Evolutionary conservation across 2,797 vertebrate genomes (phyloP).

Genomic region (Cyprinodon diabolis): DNA sequence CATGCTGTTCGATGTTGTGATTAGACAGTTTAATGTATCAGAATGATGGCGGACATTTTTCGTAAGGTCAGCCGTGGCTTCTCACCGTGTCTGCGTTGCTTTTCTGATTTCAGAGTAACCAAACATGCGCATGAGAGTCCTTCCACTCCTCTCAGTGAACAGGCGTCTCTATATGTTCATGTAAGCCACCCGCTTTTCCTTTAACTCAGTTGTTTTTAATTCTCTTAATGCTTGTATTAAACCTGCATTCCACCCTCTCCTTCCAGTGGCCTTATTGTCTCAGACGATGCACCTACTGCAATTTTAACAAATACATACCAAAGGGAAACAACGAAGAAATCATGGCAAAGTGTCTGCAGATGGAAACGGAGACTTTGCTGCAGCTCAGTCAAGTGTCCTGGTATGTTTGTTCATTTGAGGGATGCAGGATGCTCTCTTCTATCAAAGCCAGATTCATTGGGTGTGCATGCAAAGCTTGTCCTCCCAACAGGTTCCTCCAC

Average conservation of each 20-base stretch:
- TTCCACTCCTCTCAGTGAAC: constrained; percentile 18
- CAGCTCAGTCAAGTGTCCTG: constrained; percentile 83
- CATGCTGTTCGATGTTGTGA: neutral
- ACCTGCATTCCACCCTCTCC: neutral
- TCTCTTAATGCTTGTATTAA: neutral
- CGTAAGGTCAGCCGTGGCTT: constrained; percentile 9
- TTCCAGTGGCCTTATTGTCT: constrained; percentile 94
- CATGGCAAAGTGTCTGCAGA: constrained; percentile 83
- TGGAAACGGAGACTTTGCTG: constrained; percentile 83
- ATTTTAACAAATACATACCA: constrained; percentile 92
- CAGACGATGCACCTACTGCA: constrained; percentile 92
- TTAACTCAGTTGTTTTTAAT: neutral
- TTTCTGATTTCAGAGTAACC: constrained; percentile 13
- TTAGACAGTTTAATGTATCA: neutral
- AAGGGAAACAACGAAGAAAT: constrained; percentile 75
- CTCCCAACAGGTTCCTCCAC: too few relatives aligned
- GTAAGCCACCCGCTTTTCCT: constrained; percentile 65
- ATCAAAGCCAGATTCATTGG: neutral
- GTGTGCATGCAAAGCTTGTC: too few relatives aligned
- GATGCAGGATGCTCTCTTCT: neutral
- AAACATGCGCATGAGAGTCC: neutral
- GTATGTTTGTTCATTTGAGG: constrained; percentile 66
- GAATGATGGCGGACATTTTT: constrained; percentile 29
- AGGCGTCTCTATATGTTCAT: constrained; percentile 83
- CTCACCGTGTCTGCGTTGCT: constrained; percentile 8